phyloP scores from a whole-genome alignment of 2,797 vertebrate genomes.

The Siniperca obscura region DNA sequence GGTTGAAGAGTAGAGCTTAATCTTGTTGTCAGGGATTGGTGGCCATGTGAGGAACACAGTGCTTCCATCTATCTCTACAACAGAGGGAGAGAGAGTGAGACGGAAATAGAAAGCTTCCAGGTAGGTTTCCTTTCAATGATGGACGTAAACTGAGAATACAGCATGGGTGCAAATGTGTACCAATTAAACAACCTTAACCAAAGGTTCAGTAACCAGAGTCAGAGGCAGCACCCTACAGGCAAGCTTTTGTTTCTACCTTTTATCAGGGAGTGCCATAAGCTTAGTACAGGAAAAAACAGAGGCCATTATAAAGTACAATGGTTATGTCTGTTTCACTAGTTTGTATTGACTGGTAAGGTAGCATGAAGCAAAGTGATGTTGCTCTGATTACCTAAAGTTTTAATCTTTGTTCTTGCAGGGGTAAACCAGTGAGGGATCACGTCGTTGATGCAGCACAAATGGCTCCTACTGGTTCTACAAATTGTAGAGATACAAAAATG shows the following conservation, averaged over 20 bases:
- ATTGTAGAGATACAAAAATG: neutral
- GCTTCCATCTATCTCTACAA: slow-evolving; percentile 70
- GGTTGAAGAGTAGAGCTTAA: slow-evolving; percentile 71
- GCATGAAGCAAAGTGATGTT: neutral
- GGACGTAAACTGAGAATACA: slow-evolving; percentile 10
- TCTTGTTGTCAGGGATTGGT: slow-evolving; percentile 72
- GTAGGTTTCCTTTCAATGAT: slow-evolving; percentile 30
- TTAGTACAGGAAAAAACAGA: too few species aligned
- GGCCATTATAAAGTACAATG: too few species aligned
- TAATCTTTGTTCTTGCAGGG: neutral
- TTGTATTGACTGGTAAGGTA: neutral
- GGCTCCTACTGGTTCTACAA: neutral
- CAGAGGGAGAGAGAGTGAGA: slow-evolving; percentile 8
- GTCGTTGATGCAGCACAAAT: neutral
- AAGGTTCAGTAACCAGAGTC: neutral
- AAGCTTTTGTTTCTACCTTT: neutral
- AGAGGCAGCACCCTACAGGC: neutral
- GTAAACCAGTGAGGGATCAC: neutral
- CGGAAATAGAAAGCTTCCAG: slow-evolving; percentile 54
- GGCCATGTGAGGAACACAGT: slow-evolving; percentile 49
- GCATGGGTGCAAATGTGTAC: neutral
- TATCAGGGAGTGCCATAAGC: too few species aligned
- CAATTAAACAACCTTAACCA: neutral
- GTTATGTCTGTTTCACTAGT: too few species aligned
- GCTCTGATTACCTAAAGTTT: neutral